Evolutionary conservation across 2,113 vertebrate species (phyloP).

Genomic region (Trichomycterus rosablanca): DNA sequence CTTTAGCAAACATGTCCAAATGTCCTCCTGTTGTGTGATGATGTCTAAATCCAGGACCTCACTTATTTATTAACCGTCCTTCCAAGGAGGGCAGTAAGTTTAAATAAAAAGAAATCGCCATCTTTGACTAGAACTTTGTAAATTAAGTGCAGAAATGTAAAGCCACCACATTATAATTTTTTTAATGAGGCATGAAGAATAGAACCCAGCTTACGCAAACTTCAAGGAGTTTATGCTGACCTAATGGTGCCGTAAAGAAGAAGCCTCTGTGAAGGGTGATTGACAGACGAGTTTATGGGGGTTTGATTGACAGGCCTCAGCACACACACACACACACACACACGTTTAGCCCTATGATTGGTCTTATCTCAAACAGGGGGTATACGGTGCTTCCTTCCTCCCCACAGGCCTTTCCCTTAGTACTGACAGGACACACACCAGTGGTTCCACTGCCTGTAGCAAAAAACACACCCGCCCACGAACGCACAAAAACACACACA

Average conservation of each 20-base stretch:
- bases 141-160: conserved; percentile 9
- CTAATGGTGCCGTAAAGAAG: neutral
- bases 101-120: neutral
- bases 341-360: conserved; percentile 30
- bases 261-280: neutral
- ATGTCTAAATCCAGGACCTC: no score
- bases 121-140: neutral
- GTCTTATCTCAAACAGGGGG: conserved; percentile 53
- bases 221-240: neutral
- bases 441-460: conserved; percentile 27
- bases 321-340: neutral
- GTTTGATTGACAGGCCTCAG: conserved; percentile 25
- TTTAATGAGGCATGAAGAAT: neutral
- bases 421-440: conserved; percentile 49
- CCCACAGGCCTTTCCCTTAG: conserved; percentile 39
- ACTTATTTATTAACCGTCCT: conserved; percentile 4
- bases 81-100: conserved; percentile 23
- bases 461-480: conserved; percentile 35
- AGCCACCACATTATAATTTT: neutral
- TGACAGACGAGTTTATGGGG: conserved; percentile 1
- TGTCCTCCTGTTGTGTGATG: no score
- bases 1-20: no score
- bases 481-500: no score
- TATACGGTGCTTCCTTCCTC: conserved; percentile 43
- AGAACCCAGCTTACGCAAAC: neutral